Conservation (phyloP, 2,888 invertebrate species). For the Osmoderma eremita region DNA sequence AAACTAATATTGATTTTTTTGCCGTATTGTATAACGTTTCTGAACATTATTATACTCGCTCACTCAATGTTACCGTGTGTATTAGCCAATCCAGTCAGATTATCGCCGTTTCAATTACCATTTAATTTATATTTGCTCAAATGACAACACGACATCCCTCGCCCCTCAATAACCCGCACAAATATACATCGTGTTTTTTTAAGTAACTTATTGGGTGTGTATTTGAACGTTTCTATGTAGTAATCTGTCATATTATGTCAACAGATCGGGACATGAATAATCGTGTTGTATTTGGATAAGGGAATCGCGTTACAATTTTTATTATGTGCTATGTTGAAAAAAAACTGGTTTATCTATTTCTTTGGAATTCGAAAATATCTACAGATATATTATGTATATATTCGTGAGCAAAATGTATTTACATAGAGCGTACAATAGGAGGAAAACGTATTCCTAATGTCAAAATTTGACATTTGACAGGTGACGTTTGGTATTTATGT, state of each 20-base stretch:
- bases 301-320: background rate
- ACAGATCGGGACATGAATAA: constrained; percentile 8
- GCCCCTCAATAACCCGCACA: constrained; percentile 23
- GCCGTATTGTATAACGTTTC: too few relatives aligned
- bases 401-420: too few relatives aligned
- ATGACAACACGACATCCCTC: constrained; percentile 7
- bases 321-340: background rate
- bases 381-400: too few relatives aligned
- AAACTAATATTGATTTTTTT: constrained; percentile 7
- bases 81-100: constrained; percentile 4
- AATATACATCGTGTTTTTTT: background rate
- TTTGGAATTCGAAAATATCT: too few relatives aligned
- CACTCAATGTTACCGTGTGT: too few relatives aligned
- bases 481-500: too few relatives aligned
- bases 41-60: too few relatives aligned
- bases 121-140: constrained; percentile 33
- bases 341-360: too few relatives aligned
- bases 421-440: too few relatives aligned
- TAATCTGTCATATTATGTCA: constrained; percentile 16
- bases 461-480: too few relatives aligned
- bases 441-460: too few relatives aligned
- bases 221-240: background rate
- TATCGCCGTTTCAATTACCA: constrained; percentile 32
- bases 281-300: constrained; percentile 1
- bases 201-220: too few relatives aligned